Base-by-base conservation (phyloP, 2,888 invertebrate species). In the Lasioglossum vierecki region DNA sequence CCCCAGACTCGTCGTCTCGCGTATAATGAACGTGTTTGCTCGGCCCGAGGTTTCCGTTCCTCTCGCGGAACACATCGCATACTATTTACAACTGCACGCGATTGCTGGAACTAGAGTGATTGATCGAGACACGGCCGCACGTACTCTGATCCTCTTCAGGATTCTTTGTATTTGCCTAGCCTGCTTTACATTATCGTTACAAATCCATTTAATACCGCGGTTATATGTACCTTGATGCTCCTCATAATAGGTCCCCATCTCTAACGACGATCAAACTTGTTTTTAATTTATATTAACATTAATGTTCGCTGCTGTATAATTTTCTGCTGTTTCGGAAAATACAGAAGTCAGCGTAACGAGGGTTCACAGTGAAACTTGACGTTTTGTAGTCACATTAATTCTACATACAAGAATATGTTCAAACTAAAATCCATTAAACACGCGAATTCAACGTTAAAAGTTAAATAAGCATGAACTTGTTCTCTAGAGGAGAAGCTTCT, bases 141-240 rank as follows among this genome's bases (percentile, higher is more conserved):
- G n/a, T 57, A 57, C n/a, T n/a, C n/a, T 1, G 57, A 63, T 63
- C 26, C 60, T 63, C 60, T 63, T 26, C 60, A 26, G 60, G 26
- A 63, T 63, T 63, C 26, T 26, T 63, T 26, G 60, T 63, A 63
- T 63, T 63, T 26, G 26, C 15, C 60, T 26, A 63, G 26, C 13
- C 60, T 13, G 60, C 60, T 26, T 63, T 63, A 63, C 60, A 63
- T 63, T 63, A 63, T 63, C 60, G 60, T 63, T 63, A 63, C 60
- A 30, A 63, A 63, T 63, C 60, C 60, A 63, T 63, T 26, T 26
- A 26, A 30, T 63, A 30, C 13, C 6, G 13, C 26, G 2, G 26
- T 63, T 30, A 63, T 30, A 63, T 26, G 5, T 15, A 26, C 5
- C 60, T 6, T 2, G 26, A 63, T 26, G 26, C 26, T 63, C 5